A percentile compares a stretch with the other conserved stretches of the same genome.
These are phyloP conservation scores for Papilio polytes DNA, from an alignment of 1,140 invertebrate genomes.

Conservation along the genomic window DNA sequence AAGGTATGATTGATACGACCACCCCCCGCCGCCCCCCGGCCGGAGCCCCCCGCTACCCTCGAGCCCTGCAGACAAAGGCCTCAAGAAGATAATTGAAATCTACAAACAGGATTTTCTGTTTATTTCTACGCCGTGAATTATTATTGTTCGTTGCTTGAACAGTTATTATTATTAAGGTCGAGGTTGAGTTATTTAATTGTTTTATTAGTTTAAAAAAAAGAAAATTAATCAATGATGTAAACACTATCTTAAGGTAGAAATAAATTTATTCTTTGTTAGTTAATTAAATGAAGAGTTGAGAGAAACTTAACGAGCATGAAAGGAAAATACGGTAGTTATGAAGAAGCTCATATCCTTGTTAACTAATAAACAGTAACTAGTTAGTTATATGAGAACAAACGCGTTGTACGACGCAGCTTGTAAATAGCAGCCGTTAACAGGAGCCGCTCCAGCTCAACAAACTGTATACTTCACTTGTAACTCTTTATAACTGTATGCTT, in stretches of 20 bases:
- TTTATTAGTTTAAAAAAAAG: too few species aligned
- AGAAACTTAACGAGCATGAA: background rate
- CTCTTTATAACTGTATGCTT: background rate
- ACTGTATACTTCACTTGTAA: background rate
- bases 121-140: background rate
- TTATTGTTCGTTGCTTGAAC: background rate
- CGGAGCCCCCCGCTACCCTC: background rate
- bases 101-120: slow-evolving; percentile 7
- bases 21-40: background rate
- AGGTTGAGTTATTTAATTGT: background rate
- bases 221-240: too few species aligned
- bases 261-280: too few species aligned
- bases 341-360: background rate
- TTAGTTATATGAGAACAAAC: background rate
- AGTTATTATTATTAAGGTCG: background rate
- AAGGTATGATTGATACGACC: background rate
- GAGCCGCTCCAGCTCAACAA: background rate
- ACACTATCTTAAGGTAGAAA: too few species aligned
- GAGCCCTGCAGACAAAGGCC: background rate
- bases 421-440: background rate
- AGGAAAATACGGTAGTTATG: background rate
- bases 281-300: too few species aligned
- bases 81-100: slow-evolving; percentile 19
- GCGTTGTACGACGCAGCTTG: background rate
- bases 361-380: background rate